These are phyloP conservation scores for Oncorhynchus mykiss DNA, from an alignment of 2,113 vertebrate genomes.

Conservation along the genomic window DNA sequence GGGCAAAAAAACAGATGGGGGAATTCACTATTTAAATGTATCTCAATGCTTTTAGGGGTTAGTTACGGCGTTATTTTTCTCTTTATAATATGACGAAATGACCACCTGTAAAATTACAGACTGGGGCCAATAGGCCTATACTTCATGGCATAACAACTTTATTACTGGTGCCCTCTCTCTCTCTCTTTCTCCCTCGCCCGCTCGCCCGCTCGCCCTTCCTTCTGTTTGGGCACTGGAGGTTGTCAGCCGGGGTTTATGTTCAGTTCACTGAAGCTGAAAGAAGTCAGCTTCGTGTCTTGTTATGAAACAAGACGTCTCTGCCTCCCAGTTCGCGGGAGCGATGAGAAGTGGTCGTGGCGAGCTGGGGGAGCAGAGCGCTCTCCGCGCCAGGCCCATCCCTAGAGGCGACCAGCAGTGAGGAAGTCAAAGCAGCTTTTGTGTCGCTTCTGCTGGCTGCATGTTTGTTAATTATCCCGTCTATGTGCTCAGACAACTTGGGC, in stretches of 20 bases:
- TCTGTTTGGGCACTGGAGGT: constrained; percentile 74
- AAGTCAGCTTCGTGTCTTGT: constrained; percentile 83
- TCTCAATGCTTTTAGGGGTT: too few relatives aligned
- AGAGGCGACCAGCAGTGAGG: constrained; percentile 74
- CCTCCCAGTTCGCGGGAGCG: constrained; percentile 62
- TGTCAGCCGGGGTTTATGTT: constrained; percentile 77
- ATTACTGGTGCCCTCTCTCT: constrained; percentile 42
- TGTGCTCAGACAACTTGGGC: constrained; percentile 58
- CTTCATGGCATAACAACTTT: constrained; percentile 67
- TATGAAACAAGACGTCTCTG: constrained; percentile 80
- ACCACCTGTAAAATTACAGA: background rate
- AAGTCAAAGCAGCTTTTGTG: constrained; percentile 82
- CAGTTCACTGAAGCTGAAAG: constrained; percentile 83
- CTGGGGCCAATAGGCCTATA: background rate
- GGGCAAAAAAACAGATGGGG: background rate
- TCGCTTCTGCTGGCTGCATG: constrained; percentile 68
- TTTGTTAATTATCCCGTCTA: constrained; percentile 77
- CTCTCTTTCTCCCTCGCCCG: constrained; percentile 44
- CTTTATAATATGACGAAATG: background rate
- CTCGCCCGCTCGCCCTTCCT: constrained; percentile 62
- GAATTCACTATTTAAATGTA: too few relatives aligned
- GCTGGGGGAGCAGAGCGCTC: constrained; percentile 48
- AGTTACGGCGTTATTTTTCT: too few relatives aligned
- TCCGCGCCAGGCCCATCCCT: constrained; percentile 46
- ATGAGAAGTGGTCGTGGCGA: constrained; percentile 64